Conservation (phyloP, 2,113 vertebrate genomes). For the Pterocles gutturalis region DNA sequence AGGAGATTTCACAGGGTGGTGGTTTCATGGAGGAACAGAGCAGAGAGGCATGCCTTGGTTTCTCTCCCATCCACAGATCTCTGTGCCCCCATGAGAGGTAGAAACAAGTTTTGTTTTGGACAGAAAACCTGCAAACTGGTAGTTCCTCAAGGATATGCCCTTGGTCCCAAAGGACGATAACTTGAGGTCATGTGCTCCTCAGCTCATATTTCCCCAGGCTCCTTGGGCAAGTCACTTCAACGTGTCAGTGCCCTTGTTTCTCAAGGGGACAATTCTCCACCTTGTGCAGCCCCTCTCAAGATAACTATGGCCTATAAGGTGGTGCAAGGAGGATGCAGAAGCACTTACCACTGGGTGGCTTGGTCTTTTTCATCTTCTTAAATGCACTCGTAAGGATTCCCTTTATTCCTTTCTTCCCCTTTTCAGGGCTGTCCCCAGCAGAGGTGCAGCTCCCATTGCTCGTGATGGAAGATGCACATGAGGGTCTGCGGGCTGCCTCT, state of each 20-base stretch:
- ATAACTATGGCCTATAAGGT: background rate
- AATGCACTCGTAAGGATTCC: background rate
- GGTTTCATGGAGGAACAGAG: background rate
- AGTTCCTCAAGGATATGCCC: background rate
- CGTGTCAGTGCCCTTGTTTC: accelerated
- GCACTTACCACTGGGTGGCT: slow-evolving; percentile 57
- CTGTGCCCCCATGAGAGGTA: background rate
- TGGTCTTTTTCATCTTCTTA: slow-evolving; percentile 39
- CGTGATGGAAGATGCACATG: slow-evolving; percentile 11
- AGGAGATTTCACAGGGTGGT: background rate
- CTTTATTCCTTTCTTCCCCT: slow-evolving; percentile 51
- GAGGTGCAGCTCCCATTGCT: slow-evolving; percentile 30
- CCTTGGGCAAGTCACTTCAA: background rate
- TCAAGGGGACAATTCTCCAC: background rate
- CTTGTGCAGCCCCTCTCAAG: background rate
- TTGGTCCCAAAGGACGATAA: background rate
- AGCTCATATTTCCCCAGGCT: background rate
- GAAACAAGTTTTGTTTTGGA: background rate
- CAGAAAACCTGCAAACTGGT: background rate
- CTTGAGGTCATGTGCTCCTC: background rate
- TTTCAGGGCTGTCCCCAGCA: slow-evolving; percentile 20
- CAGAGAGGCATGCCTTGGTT: background rate
- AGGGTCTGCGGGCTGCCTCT: background rate
- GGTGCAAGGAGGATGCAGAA: background rate
- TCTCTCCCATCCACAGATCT: background rate